Base-by-base conservation (phyloP, 1,140 invertebrate genomes). In the Paramacrobiotus metropolitanus region DNA sequence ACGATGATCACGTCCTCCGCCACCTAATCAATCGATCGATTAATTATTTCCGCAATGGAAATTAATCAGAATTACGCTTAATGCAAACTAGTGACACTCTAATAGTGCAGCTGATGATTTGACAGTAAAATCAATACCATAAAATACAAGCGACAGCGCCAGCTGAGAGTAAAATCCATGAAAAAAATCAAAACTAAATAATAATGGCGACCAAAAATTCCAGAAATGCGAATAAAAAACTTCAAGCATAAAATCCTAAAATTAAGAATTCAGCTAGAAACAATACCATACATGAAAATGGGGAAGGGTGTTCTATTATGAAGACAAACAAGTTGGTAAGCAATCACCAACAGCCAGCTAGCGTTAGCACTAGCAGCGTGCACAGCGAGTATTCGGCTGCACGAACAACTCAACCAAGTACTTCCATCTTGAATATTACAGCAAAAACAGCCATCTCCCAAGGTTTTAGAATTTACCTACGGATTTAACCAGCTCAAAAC, bases 1-100 rank as follows among this genome's bases (percentile, higher is more conserved):
- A 99, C 94, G 70, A 99, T 98, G 64, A 99, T 99, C 1, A 98
- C 93, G 82, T 99, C 93, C 70, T 98, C 89, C 2, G 94, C 92
- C 63, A 40, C 34, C 34, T 40, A 40, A 9, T 9, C n/a, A 40
- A 40, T 40, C 9, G 34, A 40, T 9, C 9, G n/a, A 40, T 15
- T n/a, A n/a, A n/a, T 40, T 40, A 40, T 9, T 15, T 15, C 34
- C 9, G 9, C 9, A 40, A 40, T 40, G 9, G n/a, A 40, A 40
- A 40, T 40, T n/a, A n/a, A n/a, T n/a, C n/a, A n/a, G n/a, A n/a
- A n/a, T n/a, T n/a, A n/a, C n/a, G n/a, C n/a, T n/a, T n/a, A n/a
- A n/a, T n/a, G n/a, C n/a, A n/a, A n/a, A n/a, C n/a, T n/a, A n/a
- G n/a, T n/a, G n/a, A n/a, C n/a, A n/a, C n/a, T n/a, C n/a, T n/a